A percentile compares a stretch with the other conserved stretches of the same genome.
These are phyloP conservation scores for Balanococcus diminutus DNA, from an alignment of 2,888 invertebrate species.

Conservation along the genomic window DNA sequence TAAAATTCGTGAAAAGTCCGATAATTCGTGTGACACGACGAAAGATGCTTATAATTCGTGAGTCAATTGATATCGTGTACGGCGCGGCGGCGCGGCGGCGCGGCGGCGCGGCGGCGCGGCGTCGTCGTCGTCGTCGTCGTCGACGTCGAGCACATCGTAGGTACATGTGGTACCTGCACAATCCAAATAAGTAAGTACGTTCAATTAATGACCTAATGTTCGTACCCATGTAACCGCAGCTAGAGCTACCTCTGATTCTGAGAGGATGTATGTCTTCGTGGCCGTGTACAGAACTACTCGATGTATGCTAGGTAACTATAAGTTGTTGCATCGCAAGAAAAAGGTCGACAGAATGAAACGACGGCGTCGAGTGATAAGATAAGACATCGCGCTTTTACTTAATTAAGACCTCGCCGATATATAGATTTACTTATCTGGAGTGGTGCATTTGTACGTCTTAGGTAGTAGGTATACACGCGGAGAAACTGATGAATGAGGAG, in stretches of 20 bases:
- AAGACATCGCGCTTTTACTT: slow-evolving; percentile 22
- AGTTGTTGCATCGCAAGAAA: neutral
- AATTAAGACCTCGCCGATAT: slow-evolving; percentile 19
- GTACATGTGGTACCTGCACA: neutral
- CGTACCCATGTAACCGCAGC: neutral
- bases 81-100: no score
- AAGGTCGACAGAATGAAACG: neutral
- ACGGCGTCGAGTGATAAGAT: neutral
- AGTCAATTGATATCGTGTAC: slow-evolving; percentile 8
- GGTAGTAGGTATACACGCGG: neutral
- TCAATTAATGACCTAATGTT: slow-evolving; percentile 3
- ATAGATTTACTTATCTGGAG: neutral
- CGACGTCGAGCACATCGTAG: neutral
- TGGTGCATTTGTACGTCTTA: neutral
- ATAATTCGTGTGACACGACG: slow-evolving; percentile 16
- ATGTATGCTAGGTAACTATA: no score
- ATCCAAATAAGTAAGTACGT: neutral
- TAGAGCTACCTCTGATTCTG: neutral
- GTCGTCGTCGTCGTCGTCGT: no score
- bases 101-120: no score
- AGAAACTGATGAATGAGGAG: slow-evolving; percentile 15
- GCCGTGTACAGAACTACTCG: no score
- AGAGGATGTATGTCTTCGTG: neutral
- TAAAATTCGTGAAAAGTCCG: neutral
- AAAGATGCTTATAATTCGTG: neutral